These are phyloP conservation scores for Melanostigma gelatinosum DNA, from an alignment of 2,113 vertebrate species.

Conservation along the genomic window DNA sequence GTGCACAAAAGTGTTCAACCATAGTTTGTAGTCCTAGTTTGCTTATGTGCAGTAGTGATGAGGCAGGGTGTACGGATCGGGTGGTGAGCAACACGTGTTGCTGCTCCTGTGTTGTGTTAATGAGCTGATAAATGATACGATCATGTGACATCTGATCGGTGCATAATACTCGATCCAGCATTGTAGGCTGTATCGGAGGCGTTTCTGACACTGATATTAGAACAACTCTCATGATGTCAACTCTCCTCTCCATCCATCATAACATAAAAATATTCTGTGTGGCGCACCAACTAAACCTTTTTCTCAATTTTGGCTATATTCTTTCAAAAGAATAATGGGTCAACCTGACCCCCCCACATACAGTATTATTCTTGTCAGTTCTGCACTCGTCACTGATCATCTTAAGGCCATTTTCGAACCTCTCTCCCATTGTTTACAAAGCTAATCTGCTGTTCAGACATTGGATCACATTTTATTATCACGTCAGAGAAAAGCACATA, in stretches of 20 bases:
- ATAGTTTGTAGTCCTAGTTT: no score
- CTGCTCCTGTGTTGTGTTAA: no score
- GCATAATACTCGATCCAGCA: background rate
- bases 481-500: no score
- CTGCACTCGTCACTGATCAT: no score
- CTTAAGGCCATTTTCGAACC: no score
- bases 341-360: background rate
- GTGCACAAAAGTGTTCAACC: no score
- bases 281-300: background rate
- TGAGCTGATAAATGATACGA: background rate
- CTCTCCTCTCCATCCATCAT: background rate
- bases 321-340: background rate
- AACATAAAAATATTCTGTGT: background rate
- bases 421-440: no score
- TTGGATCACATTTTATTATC: no score
- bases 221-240: background rate
- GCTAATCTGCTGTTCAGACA: no score
- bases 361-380: background rate
- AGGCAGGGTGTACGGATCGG: no score
- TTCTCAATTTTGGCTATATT: background rate
- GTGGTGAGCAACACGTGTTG: no score
- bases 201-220: background rate
- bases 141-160: background rate
- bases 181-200: background rate
- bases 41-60: no score